Evolutionary conservation across 92 coral and sea anemone genomes (phyloP), one percentile per base, ranked within the genome.

Genomic region (Porites divaricata): DNA sequence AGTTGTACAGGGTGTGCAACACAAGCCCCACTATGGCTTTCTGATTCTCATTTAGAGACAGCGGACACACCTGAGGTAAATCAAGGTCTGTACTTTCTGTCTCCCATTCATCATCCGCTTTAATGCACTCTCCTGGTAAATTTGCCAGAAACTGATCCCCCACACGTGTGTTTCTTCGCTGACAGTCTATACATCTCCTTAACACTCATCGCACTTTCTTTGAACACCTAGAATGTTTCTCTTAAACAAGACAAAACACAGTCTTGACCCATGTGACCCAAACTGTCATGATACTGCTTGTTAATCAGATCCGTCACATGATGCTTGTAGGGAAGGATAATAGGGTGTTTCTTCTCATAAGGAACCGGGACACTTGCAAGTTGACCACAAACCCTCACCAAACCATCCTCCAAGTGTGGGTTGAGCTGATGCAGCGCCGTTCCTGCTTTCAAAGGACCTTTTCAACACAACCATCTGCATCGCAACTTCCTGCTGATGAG

Each of bases 141-240:
- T n/a, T n/a, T n/a, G n/a, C n/a, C n/a, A 57, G 9, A 9, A 57
- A 57, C 63, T 57, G 63, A 2, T 57, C 63, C 14, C 63, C 63
- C 14, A 19, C 16, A 19, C 12, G 17, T 1, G 70, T 75, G 15
- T 61, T 89, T 45, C 85, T 71, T 49, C 64, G 78, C 87, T 89
- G 78, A 63, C 92, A 92, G 52, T 81, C 87, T 12, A 85, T 17
- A 72, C 95, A 92, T 65, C 74, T 81, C 28, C 75, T 75, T 14
- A 92, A 54, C 54, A 79, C 79, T 23, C 82, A 77, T 17, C 88
- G 73, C 1, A 88, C 95, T 79, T 9, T 91, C 95, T 76, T 81
- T 89, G 57, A 92, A 79, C 9, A 89, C 53, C 93, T 93, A 89
- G 64, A 59, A 59, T 53, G 81, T 72, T 28, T 69, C 65, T 45